Evolutionary conservation across 2,797 vertebrate species (phyloP), one percentile per base, ranked within the genome.

Genomic region (Melanogrammus aeglefinus): DNA sequence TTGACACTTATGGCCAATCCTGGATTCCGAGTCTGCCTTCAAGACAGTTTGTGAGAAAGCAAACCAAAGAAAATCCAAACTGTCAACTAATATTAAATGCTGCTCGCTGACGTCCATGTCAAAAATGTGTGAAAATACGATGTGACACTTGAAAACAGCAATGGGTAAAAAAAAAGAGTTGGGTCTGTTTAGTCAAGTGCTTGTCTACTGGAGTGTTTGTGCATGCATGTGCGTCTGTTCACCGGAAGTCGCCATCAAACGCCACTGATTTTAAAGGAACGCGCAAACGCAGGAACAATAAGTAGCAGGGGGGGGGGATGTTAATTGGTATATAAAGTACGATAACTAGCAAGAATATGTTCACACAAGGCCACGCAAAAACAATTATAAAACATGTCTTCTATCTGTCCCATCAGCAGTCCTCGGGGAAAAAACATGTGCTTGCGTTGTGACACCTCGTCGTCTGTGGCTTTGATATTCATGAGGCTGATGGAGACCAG

Each of bases 401-500:
- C 44, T 18, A 47, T 47, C 13, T 5, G 14, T 47, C 44, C 16
- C 44, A 47, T 14, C 44, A 47, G 16, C 41, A 47, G 44, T 47
- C 41, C 41, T 44, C 41, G 31, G 31, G 1, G 10, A 44, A 14
- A 44, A 14, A 44, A 12, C 7, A 44, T 14, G 41, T 14, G 41
- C 73, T 12, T 80, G 78, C 77, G 35, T 76, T 74, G 35, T 33
- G 31, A 33, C 31, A 33, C 31, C 31, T 33, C 31, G 3, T 2
- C 31, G 31, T 33, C 31, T 33, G 31, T 33, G 31, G 31, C 31
- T 33, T 33, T 33, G 31, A 33, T 33, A 33, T 33, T 4, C 31
- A 33, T 33, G 31, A 33, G 31, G 31, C 31, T 81, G 82, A 82
- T 12, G 13, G 69, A 12, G 14, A 33, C 69, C 69, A 29, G 69